Evolutionary conservation across 2,888 invertebrate genomes (phyloP), one percentile per base, ranked within the genome.

Genomic region (Clanis bilineata): DNA sequence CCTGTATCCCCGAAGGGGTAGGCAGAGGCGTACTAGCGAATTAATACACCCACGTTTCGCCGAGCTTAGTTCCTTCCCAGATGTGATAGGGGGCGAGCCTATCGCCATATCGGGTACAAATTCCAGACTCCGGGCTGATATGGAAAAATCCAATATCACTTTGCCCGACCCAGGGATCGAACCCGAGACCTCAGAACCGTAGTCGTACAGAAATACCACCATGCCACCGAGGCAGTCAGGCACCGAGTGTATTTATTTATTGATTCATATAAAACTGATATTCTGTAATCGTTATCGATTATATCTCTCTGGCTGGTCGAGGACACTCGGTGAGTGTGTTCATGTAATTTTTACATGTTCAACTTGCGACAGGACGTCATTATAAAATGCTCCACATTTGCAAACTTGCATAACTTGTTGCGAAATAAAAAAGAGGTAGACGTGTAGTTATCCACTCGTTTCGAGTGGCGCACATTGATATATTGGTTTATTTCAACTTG

Each of bases 321-420:
- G 22, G 44, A 10, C 28, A 28, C 9, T 15, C 3, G 18, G 3
- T 15, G 28, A 32, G 4, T 18, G 10, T 10, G 18, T 18, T 32
- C 18, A 15, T 32, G 32, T 32, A 18, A 15, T 28, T 28, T 18
- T 28, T 47, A 47, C 3, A 9, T 28, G 18, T 28, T 51, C 18
- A 32, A 32, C 18, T 32, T 51, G 32, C 51, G 18, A 51, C 32
- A 51, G 32, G 51, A 51, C 28, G 32, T 18, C 18, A 12, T 25
- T 47, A 28, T 25, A 32, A 32, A 51, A 51, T 10, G 51, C 28
- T 28, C 51, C 15, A 51, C 51, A 32, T 51, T 51, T 32, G 51
- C 51, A 51, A 51, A 51, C 51, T 51, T 51, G 32, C 28, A 32
- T 32, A 51, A 32, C 32, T 28, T 10, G 51, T 51, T 51, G 51